phyloP scores from a whole-genome alignment of 2,113 vertebrate genomes.

The Jacana jacana region DNA sequence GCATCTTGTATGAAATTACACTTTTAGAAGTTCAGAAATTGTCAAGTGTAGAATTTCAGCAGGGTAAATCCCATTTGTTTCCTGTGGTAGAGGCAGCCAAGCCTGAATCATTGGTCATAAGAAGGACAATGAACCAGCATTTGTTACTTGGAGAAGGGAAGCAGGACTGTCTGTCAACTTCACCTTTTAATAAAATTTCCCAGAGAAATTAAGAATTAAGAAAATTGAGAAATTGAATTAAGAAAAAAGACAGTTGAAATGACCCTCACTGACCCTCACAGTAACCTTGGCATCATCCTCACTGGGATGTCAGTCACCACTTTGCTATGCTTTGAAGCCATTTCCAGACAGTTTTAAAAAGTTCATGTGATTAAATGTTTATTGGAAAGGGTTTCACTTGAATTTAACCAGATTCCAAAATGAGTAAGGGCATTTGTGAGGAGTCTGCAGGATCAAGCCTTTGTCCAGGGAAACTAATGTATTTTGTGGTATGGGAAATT shows the following conservation, averaged over 20 bases:
- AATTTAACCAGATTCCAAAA: neutral
- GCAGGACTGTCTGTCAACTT: constrained; percentile 18
- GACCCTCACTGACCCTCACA: neutral
- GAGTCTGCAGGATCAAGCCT: neutral
- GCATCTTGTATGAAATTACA: constrained; percentile 21
- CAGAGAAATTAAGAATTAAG: no score
- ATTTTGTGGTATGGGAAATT: neutral
- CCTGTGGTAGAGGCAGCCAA: neutral
- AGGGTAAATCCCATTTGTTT: constrained; percentile 32
- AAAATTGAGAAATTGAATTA: no score
- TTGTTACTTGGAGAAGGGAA: neutral
- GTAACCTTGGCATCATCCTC: neutral
- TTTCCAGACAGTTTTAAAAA: neutral
- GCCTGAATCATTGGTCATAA: neutral
- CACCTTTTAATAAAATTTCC: constrained; percentile 40
- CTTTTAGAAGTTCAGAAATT: constrained; percentile 15
- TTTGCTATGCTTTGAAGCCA: neutral
- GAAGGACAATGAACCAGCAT: constrained; percentile 41
- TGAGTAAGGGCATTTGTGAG: neutral
- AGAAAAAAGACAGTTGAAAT: neutral
- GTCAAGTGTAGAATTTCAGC: constrained; percentile 1
- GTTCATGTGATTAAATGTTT: neutral
- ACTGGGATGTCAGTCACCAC: neutral
- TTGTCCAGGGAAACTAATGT: neutral
- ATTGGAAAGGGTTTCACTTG: neutral